These are phyloP conservation scores for Onthophagus taurus DNA, from an alignment of 1,140 invertebrate genomes.

Conservation along the genomic window DNA sequence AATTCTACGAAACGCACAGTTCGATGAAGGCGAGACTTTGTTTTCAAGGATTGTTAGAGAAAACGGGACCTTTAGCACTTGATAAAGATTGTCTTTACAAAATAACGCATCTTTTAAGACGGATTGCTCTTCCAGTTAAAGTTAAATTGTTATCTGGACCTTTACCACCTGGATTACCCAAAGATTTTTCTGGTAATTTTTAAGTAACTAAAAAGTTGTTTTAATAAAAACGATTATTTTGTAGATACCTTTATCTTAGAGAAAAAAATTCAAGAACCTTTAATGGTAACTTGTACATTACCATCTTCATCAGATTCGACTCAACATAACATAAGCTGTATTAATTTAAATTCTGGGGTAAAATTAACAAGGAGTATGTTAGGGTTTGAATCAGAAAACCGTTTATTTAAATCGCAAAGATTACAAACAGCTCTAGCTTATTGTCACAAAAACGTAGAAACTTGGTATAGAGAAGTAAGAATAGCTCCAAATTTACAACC, in stretches of 20 bases:
- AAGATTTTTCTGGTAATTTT: conserved; percentile 43
- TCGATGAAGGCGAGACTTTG: conserved; percentile 39
- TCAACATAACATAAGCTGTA: conserved; percentile 27
- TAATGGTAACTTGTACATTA: conserved; percentile 31
- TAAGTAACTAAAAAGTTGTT: neutral
- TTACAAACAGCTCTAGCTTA: conserved; percentile 27
- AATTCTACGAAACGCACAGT: conserved; percentile 48
- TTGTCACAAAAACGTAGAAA: conserved; percentile 31
- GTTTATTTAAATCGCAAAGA: conserved; percentile 30
- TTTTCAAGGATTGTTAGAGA: conserved; percentile 35
- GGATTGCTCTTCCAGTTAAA: conserved; percentile 38
- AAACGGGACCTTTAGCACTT: conserved; percentile 29
- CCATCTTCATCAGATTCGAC: conserved; percentile 20
- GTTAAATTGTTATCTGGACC: conserved; percentile 45
- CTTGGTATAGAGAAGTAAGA: conserved; percentile 29
- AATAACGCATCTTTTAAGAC: conserved; percentile 30
- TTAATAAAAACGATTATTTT: conserved; percentile 4
- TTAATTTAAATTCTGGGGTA: conserved; percentile 27
- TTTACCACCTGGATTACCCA: conserved; percentile 44
- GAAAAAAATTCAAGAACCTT: conserved; percentile 30
- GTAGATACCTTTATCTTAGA: conserved; percentile 31
- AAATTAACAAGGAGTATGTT: conserved; percentile 27
- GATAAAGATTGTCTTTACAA: conserved; percentile 34
- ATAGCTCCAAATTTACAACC: conserved; percentile 25
- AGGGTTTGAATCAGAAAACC: conserved; percentile 31